Evolutionary conservation across 2,113 vertebrate genomes (phyloP), one percentile per base, ranked within the genome.

Genomic region (Tursiops truncatus): DNA sequence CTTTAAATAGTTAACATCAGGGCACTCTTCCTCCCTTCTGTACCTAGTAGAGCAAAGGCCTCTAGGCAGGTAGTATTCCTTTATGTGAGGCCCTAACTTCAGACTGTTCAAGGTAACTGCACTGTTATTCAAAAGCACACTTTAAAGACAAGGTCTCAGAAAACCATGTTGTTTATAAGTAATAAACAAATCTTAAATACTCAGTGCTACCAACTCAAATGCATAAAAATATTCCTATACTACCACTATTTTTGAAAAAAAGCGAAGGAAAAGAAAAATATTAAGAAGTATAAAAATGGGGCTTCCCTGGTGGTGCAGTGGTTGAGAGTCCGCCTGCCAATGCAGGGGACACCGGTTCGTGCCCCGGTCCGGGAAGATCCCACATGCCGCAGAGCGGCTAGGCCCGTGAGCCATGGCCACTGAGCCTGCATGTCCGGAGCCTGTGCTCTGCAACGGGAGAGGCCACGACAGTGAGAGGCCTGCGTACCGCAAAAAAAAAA

Each of bases 1-100:
- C 53, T 92, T 96, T 97, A 96, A 97, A 97, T 97, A 95, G 97
- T 97, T 95, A 95, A 97, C 38, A 33, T 60, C n/a, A 23, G 15
- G 36, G 74, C 21, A 36, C 47, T 93, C n/a, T 47, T 20, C 50
- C 33, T 95, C 68, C 36, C 28, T 74, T 82, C 82, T 94, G 88
- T 15, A 26, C n/a, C 68, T 13, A 18, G 94, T 6, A 84, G 44
- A 96, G 53, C 63, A 87, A 81, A 94, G 94, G 47, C 70, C 70
- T 95, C 92, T 38, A 94, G 96, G 90, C 89, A 97, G 89, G 86
- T 63, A 77, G 60, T 33, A 86, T 3, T 58, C 41, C 73, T 92
- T 79, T 83, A 62, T 21, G 6, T 65, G 74, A 93, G 53, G 62
- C 76, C 41, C 2, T 63, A 68, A 74, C 67, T 86, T n/a, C 36